Conservation (phyloP, 2,113 vertebrate genomes). For the Neopipo cinnamomea region DNA sequence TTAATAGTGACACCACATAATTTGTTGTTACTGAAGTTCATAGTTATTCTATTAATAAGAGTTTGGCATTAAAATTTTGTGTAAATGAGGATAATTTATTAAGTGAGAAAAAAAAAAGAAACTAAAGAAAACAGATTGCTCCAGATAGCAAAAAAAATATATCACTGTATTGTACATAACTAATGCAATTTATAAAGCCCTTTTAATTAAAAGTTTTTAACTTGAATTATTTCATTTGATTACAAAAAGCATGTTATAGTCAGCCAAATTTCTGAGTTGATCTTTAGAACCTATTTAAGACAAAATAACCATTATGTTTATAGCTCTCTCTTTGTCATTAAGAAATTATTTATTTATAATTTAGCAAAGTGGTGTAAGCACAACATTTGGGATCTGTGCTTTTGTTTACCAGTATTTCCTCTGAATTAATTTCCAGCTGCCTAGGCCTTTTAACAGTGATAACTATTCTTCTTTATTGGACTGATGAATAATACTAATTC, state of each 20-base stretch:
- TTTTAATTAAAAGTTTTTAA: slow-evolving; percentile 56
- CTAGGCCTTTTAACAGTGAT: background rate
- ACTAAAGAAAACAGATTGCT: slow-evolving; percentile 49
- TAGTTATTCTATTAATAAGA: slow-evolving; percentile 63
- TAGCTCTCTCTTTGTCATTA: slow-evolving; percentile 29
- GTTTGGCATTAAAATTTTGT: slow-evolving; percentile 24
- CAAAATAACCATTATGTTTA: background rate
- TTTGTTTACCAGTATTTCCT: slow-evolving; percentile 13
- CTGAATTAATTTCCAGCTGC: background rate
- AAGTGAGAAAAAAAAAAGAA: slow-evolving; percentile 27
- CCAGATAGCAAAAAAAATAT: slow-evolving; percentile 52
- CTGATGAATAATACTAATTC: background rate
- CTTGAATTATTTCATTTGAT: slow-evolving; percentile 3
- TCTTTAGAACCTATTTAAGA: slow-evolving; percentile 36
- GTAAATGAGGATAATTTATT: slow-evolving; percentile 58
- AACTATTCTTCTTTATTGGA: background rate
- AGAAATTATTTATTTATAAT: slow-evolving; percentile 33
- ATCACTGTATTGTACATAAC: slow-evolving; percentile 60
- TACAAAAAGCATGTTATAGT: slow-evolving; percentile 6
- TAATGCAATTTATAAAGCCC: slow-evolving; percentile 52
- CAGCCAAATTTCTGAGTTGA: background rate
- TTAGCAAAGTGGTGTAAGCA: background rate
- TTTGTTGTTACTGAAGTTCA: slow-evolving; percentile 42
- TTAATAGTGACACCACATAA: background rate
- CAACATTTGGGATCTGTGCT: background rate